These are phyloP conservation scores for Ophiothrix spiculata DNA, from an alignment of 35 echinoderm and acorn worm genomes.

Conservation along the genomic window DNA sequence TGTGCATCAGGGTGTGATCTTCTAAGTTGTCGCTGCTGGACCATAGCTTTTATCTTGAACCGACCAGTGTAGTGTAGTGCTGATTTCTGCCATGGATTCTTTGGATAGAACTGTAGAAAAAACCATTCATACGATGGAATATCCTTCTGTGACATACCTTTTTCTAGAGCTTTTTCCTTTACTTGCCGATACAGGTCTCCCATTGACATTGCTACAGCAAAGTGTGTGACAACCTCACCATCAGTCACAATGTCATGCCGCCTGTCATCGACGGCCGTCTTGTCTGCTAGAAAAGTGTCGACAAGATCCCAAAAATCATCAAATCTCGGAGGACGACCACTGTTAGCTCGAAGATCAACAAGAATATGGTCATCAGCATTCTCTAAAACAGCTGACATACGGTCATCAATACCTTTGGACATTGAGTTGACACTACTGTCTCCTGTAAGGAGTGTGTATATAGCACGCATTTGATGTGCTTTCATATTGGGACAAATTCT, in stretches of 20 bases:
- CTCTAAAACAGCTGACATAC: neutral
- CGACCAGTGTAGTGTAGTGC: neutral
- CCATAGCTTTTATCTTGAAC: neutral
- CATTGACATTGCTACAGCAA: neutral
- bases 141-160: slow-evolving; percentile 4
- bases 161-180: neutral
- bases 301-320: neutral
- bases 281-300: neutral
- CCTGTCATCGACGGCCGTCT: neutral
- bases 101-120: neutral
- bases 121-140: neutral
- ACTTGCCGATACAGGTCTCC: neutral
- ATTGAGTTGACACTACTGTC: neutral
- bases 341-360: neutral
- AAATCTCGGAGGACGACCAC: neutral
- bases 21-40: neutral
- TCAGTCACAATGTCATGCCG: neutral
- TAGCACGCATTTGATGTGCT: neutral
- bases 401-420: neutral
- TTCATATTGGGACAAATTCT: neutral
- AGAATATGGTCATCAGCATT: neutral
- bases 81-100: neutral
- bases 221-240: neutral
- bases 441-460: neutral
- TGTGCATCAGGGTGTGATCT: neutral